These are phyloP conservation scores for Dunckerocampus dactyliophorus DNA, from an alignment of 2,113 vertebrate species.

Conservation along the genomic window DNA sequence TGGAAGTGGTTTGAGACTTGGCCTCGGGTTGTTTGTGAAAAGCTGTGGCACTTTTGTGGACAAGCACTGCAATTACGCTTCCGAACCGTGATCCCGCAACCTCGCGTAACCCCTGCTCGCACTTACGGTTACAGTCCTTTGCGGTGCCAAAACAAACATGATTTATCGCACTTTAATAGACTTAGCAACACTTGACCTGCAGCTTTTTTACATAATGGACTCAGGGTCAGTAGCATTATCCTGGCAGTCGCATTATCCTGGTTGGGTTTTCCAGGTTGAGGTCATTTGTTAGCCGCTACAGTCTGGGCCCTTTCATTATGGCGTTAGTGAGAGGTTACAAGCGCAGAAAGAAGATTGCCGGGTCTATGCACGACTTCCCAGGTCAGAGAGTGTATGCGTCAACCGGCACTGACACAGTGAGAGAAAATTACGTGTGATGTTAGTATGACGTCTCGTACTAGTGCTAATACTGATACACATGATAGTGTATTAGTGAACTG, in stretches of 20 bases:
- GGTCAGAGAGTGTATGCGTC: conserved; percentile 34
- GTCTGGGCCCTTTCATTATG: conserved; percentile 64
- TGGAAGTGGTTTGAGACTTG: conserved; percentile 24
- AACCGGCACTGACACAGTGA: not conserved
- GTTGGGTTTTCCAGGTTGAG: conserved; percentile 53
- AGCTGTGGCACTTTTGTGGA: conserved; percentile 38
- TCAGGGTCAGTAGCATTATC: conserved; percentile 18
- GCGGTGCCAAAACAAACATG: not conserved
- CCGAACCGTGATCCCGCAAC: conserved; percentile 37
- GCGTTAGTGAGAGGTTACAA: conserved; percentile 43
- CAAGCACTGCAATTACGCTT: conserved; percentile 54
- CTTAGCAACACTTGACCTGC: too few relatives aligned
- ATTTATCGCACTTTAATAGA: too few relatives aligned
- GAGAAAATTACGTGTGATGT: not conserved
- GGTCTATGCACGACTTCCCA: conserved; percentile 20
- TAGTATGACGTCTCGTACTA: too few relatives aligned
- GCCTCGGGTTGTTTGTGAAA: conserved; percentile 43
- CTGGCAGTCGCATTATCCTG: conserved; percentile 42
- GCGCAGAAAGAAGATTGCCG: conserved; percentile 43
- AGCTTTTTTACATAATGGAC: too few relatives aligned
- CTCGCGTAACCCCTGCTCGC: conserved; percentile 45
- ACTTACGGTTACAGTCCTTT: not conserved
- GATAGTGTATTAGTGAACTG: too few relatives aligned
- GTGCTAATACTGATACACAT: too few relatives aligned
- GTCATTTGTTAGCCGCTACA: conserved; percentile 54